Percentiles rank a stretch among this genome's conserved stretches.
These are phyloP conservation scores for Oceanodroma tethys DNA, from an alignment of 2,113 vertebrate genomes.

Conservation along the genomic window DNA sequence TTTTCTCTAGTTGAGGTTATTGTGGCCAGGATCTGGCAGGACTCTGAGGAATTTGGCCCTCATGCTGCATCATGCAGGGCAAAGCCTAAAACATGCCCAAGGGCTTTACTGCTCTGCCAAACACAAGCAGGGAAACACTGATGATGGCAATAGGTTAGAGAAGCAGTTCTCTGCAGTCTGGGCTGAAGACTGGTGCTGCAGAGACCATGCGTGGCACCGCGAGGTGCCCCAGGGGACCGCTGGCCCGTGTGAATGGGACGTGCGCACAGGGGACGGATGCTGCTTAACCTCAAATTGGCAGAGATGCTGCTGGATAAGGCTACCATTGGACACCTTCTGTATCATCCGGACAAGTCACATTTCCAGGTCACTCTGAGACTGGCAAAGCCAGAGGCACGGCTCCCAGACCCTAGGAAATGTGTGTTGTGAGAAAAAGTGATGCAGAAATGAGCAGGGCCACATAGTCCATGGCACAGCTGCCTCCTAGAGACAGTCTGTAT, in stretches of 20 bases:
- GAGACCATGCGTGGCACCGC: accelerated
- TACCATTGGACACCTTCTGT: not conserved
- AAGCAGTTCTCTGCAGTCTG: not conserved
- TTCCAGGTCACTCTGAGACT: not conserved
- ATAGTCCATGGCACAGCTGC: accelerated
- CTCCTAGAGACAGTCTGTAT: not conserved
- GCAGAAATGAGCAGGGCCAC: not conserved
- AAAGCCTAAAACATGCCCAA: not conserved
- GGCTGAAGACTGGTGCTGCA: not conserved
- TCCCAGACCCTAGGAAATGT: not conserved
- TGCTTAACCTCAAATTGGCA: not conserved
- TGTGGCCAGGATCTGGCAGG: not conserved
- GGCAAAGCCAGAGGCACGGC: not conserved
- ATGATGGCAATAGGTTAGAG: not conserved
- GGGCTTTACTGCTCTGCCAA: not conserved
- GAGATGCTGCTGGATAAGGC: not conserved
- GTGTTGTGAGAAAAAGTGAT: not conserved
- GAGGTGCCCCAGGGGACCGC: not conserved
- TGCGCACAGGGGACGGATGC: not conserved
- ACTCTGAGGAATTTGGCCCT: not conserved
- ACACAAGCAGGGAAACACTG: not conserved
- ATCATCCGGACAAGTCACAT: not conserved
- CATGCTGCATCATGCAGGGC: not conserved
- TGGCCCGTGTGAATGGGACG: not conserved
- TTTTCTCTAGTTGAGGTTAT: not conserved